phyloP scores from a whole-genome alignment of 1,140 invertebrate species.

The Phthorimaea operculella region DNA sequence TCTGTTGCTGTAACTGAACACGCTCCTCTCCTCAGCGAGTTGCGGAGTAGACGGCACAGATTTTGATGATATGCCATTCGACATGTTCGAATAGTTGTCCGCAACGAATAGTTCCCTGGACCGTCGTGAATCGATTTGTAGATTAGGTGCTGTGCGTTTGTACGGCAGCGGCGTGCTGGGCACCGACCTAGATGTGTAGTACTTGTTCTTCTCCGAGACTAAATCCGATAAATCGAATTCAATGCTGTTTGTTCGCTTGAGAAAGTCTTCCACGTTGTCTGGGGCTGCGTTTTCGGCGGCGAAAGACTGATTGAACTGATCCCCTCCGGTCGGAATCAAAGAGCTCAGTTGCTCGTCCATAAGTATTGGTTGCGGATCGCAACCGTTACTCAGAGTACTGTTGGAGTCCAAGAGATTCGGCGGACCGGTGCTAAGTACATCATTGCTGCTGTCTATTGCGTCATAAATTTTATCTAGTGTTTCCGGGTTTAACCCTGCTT shows the following conservation, averaged over 20 bases:
- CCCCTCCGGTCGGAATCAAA: constrained; percentile 36
- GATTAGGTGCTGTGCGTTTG: constrained; percentile 47
- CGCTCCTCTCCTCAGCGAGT: constrained; percentile 56
- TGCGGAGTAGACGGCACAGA: constrained; percentile 74
- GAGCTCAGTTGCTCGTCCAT: constrained; percentile 45
- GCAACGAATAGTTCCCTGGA: constrained; percentile 40
- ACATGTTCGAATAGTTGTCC: constrained; percentile 34
- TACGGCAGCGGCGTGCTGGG: constrained; percentile 72
- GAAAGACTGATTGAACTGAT: constrained; percentile 48
- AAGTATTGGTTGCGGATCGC: constrained; percentile 44
- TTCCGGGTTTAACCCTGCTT: constrained; percentile 63
- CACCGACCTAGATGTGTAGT: constrained; percentile 70
- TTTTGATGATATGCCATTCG: constrained; percentile 67
- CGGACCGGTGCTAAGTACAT: constrained; percentile 45
- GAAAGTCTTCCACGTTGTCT: constrained; percentile 52
- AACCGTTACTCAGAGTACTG: constrained; percentile 44
- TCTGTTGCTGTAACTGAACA: constrained; percentile 72
- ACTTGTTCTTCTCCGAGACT: constrained; percentile 53
- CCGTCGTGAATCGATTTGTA: constrained; percentile 49
- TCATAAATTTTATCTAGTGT: constrained; percentile 66
- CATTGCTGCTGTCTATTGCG: constrained; percentile 61
- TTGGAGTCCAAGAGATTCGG: constrained; percentile 40
- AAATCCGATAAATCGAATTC: constrained; percentile 57
- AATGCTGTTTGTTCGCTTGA: constrained; percentile 55
- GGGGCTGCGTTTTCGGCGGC: constrained; percentile 28